Conservation (phyloP, 2,113 vertebrate species). For the Coreoperca whiteheadi region DNA sequence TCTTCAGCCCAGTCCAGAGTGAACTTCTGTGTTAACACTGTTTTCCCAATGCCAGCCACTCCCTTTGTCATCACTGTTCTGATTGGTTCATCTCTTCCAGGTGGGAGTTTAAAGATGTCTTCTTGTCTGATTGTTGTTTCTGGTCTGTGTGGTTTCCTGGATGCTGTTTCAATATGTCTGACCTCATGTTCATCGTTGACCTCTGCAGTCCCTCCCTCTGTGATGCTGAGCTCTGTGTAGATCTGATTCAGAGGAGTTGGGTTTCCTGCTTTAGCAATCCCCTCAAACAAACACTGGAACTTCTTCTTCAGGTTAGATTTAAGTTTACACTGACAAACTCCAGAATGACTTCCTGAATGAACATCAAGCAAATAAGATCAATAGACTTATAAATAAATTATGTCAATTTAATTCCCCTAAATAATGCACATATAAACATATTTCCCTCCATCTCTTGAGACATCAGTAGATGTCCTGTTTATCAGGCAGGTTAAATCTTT, state of each 20-base stretch:
- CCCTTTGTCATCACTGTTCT: conserved; percentile 9
- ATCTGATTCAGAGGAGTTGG: conserved; percentile 48
- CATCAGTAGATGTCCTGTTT: too few relatives aligned
- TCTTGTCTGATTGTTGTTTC: background rate
- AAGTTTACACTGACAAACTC: too few relatives aligned
- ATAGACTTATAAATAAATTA: too few relatives aligned
- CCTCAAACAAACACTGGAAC: conserved; percentile 19
- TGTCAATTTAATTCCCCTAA: too few relatives aligned
- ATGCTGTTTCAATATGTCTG: conserved; percentile 59
- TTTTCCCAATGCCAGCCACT: background rate
- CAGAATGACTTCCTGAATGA: too few relatives aligned
- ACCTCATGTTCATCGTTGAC: conserved; percentile 58
- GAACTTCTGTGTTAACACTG: too few relatives aligned
- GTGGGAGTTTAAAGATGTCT: background rate
- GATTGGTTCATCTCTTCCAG: background rate
- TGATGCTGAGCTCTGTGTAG: conserved; percentile 71
- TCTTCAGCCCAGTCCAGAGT: too few relatives aligned
- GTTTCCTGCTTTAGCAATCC: conserved; percentile 18
- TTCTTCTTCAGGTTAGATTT: background rate
- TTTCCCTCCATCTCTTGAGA: too few relatives aligned
- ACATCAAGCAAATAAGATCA: too few relatives aligned
- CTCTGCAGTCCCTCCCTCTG: conserved; percentile 38
- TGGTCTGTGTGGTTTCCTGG: conserved; percentile 12
- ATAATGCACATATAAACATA: too few relatives aligned
- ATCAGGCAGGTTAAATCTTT: too few relatives aligned